Conservation (phyloP, 2,797 vertebrate genomes). For the Champsocephalus esox region DNA sequence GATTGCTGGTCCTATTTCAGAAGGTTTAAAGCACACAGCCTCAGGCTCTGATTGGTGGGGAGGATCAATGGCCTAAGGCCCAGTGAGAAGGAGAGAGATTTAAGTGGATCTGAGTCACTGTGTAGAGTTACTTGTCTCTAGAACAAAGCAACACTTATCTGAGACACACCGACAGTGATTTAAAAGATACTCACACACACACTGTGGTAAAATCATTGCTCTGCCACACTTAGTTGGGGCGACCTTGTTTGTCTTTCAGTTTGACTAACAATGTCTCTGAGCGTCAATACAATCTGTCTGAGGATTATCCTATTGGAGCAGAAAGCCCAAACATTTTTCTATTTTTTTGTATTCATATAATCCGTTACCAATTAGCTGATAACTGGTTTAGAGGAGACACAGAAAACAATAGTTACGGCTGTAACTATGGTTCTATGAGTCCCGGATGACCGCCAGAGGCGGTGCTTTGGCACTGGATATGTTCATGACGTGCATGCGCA, state of each 20-base stretch:
- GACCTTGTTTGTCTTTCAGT: constrained; percentile 26
- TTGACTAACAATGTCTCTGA: constrained; percentile 40
- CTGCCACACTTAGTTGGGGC: constrained; percentile 12
- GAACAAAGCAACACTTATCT: constrained; percentile 51
- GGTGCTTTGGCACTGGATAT: too few relatives aligned
- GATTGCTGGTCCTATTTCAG: constrained; percentile 3
- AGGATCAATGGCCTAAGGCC: constrained; percentile 26
- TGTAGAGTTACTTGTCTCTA: constrained; percentile 54
- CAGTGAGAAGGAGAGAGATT: constrained; percentile 21
- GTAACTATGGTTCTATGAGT: too few relatives aligned
- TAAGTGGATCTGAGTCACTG: constrained; percentile 62
- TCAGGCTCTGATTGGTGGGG: constrained; percentile 27
- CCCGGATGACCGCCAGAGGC: too few relatives aligned
- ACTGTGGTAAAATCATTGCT: constrained; percentile 14
- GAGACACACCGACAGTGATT: constrained; percentile 36
- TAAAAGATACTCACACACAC: constrained; percentile 37
- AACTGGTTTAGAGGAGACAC: constrained; percentile 8
- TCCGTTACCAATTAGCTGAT: constrained; percentile 43
- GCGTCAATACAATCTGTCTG: background rate
- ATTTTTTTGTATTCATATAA: constrained; percentile 28
- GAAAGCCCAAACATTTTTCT: constrained; percentile 14
- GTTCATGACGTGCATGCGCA: too few relatives aligned
- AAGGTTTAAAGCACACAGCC: constrained; percentile 1
- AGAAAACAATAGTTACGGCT: background rate
- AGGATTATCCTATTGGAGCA: constrained; percentile 7